Evolutionary conservation across 1,140 invertebrate genomes (phyloP).

Genomic region (Olivierus martensii): DNA sequence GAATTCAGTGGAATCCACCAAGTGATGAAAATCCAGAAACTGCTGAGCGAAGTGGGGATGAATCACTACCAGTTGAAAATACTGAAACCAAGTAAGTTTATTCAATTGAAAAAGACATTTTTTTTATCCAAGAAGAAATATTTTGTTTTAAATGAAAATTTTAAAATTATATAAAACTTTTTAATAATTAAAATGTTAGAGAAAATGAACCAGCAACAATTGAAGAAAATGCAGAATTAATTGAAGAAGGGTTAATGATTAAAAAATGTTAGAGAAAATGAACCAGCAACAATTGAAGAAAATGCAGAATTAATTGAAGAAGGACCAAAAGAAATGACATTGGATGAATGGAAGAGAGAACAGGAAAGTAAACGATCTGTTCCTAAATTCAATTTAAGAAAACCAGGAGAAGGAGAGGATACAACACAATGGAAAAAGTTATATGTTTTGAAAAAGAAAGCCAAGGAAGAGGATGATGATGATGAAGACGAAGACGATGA

Average conservation of each 20-base stretch:
- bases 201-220: slow-evolving; percentile 12
- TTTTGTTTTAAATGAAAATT: too few species aligned
- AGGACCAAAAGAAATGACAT: slow-evolving; percentile 46
- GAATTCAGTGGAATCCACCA: not conserved
- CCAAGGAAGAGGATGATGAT: slow-evolving; percentile 40
- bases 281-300: slow-evolving; percentile 15
- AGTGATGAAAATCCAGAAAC: slow-evolving; percentile 18
- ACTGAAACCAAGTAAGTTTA: slow-evolving; percentile 20
- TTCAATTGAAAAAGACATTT: too few species aligned
- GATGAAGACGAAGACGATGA: slow-evolving; percentile 50
- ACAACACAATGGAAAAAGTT: slow-evolving; percentile 84
- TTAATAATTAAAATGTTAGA: too few species aligned
- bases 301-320: slow-evolving; percentile 14
- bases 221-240: slow-evolving; percentile 15
- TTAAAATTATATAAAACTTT: too few species aligned
- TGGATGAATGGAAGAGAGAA: slow-evolving; percentile 79
- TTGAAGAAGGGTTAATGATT: slow-evolving; percentile 20
- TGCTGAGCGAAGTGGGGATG: slow-evolving; percentile 19
- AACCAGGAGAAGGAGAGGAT: slow-evolving; percentile 84
- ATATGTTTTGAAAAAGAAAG: slow-evolving; percentile 66
- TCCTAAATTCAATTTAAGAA: slow-evolving; percentile 75
- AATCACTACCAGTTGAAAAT: slow-evolving; percentile 13
- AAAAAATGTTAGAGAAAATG: slow-evolving; percentile 13
- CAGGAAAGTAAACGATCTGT: slow-evolving; percentile 40
- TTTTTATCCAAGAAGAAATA: too few species aligned